phyloP scores from a whole-genome alignment of 2,888 invertebrate genomes.

The Meiosimyza platycephala region DNA sequence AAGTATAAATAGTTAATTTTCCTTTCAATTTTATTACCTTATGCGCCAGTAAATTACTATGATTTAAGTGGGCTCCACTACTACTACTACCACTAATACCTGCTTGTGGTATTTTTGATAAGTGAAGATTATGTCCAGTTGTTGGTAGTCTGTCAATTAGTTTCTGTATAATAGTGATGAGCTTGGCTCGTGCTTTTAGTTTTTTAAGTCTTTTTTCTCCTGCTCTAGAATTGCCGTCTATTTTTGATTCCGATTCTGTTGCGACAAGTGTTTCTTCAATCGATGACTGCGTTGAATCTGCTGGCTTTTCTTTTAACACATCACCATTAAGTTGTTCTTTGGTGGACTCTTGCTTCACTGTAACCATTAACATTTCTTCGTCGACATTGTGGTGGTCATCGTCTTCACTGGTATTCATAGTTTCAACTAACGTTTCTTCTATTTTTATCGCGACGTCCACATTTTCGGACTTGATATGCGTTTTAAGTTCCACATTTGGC shows the following conservation, averaged over 20 bases:
- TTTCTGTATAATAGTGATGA: constrained; percentile 65
- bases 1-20: too few species aligned
- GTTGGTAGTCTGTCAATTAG: constrained; percentile 62
- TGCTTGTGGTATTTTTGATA: constrained; percentile 55
- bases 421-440: constrained; percentile 45
- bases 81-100: constrained; percentile 43
- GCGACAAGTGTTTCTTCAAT: neutral
- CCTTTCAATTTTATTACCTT: constrained; percentile 46
- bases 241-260: constrained; percentile 29
- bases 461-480: constrained; percentile 2
- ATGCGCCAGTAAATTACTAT: constrained; percentile 51
- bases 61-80: constrained; percentile 51
- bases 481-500: neutral
- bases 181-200: constrained; percentile 62
- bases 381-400: constrained; percentile 42
- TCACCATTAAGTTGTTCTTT: constrained; percentile 38
- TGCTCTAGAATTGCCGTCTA: constrained; percentile 38
- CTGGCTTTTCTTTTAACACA: constrained; percentile 28
- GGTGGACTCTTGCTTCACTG: constrained; percentile 39
- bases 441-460: constrained; percentile 3
- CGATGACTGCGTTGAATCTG: neutral
- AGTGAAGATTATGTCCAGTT: constrained; percentile 53
- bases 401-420: constrained; percentile 60
- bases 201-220: constrained; percentile 63
- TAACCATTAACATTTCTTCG: constrained; percentile 41